Base-by-base conservation (phyloP, 2,113 vertebrate species). In the Poeciliopsis occidentalis region DNA sequence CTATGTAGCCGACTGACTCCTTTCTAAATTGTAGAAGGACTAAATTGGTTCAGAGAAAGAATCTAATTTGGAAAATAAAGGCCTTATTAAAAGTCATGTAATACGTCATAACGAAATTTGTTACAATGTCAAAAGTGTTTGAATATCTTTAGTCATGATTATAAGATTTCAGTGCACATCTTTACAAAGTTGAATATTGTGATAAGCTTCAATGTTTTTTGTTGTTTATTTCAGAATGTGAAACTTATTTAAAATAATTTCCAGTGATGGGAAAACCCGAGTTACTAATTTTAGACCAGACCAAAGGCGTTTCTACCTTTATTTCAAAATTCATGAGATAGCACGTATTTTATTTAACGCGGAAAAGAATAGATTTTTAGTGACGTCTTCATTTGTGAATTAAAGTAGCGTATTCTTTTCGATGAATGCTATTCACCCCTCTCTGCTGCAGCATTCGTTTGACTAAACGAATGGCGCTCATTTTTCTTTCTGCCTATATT, bases 401-500 rank as follows among this genome's bases (percentile, higher is more conserved):
- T 67, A 27, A 39, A 65, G 8, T 6, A 27, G 3, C 4, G 37
- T 5, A 7, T 27, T 2, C 24, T 57, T 32, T 22, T 10, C 17
- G 11, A 22, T 31, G 0, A 22, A 26, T 67, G 47, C 74, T 30
- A 27, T 12, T 62, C 13, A 60, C 60, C 64, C 44, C 44, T 26
- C 64, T 76, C 29, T 63, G 47, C 74, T 70, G 5, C 26, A 19
- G 54, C 60, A 71, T 37, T 11, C 34, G 64, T 78, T 60, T 29
- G 17, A 3, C 30, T 69, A n/a, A 69, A 31, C 37, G 11, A 54
- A n/a, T 32, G 68, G 62, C 76, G 70, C 44, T 76, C 71, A 68
- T 70, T 75, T 76, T 63, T 62, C 69, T 79, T 79, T 85, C 63
- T 12, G 60, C 44, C 65, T 70, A 64, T 73, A 77, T 80, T 73